These are phyloP conservation scores for Stenopsyche tienmushanensis DNA, from an alignment of 1,140 invertebrate species.

Conservation along the genomic window DNA sequence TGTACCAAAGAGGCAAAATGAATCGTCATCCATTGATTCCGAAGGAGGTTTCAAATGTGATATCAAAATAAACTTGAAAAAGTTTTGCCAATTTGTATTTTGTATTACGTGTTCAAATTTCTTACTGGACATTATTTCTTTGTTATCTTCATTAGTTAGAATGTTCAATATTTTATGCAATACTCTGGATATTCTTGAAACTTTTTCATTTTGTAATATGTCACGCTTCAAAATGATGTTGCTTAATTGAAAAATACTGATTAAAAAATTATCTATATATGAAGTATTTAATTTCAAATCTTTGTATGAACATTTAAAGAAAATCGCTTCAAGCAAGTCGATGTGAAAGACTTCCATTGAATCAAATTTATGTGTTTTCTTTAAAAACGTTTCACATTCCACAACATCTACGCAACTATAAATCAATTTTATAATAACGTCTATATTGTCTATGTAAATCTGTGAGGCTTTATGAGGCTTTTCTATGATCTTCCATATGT, in stretches of 20 bases:
- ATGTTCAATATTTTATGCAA: constrained; percentile 47
- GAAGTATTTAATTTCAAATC: constrained; percentile 46
- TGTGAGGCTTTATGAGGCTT: constrained; percentile 66
- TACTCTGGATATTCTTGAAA: constrained; percentile 49
- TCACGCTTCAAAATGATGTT: constrained; percentile 58
- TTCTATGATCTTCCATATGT: constrained; percentile 60
- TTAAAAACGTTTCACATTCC: constrained; percentile 56
- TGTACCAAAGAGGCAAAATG: constrained; percentile 55
- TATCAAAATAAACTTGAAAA: constrained; percentile 65
- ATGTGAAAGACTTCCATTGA: constrained; percentile 58
- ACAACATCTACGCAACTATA: constrained; percentile 57
- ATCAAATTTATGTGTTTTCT: constrained; percentile 62
- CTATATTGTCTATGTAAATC: constrained; percentile 57
- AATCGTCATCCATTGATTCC: constrained; percentile 27
- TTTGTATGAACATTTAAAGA: constrained; percentile 52
- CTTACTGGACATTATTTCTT: constrained; percentile 45
- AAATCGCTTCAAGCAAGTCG: constrained; percentile 56
- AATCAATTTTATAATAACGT: constrained; percentile 56
- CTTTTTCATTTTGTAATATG: constrained; percentile 48
- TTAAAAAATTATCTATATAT: constrained; percentile 56
- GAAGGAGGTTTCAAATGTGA: constrained; percentile 56
- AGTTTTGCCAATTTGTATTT: constrained; percentile 64
- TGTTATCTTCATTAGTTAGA: constrained; percentile 43
- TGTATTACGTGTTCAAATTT: constrained; percentile 54
- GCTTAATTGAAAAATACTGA: constrained; percentile 57